Evolutionary conservation across 2,113 vertebrate species (phyloP), one percentile per base, ranked within the genome.

Genomic region (Albula goreensis): DNA sequence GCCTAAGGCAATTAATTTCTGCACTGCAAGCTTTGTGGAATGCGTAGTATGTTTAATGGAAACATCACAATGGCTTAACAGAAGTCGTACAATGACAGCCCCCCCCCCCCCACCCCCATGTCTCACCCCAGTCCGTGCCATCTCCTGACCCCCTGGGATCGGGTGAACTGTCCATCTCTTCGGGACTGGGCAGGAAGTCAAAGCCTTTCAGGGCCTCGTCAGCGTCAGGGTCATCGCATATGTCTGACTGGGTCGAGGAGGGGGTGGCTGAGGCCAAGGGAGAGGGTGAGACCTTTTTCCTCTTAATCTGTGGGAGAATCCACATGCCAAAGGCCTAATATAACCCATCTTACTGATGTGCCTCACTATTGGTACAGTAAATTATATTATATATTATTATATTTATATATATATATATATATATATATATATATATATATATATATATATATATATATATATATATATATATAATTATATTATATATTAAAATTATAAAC

Each of bases 201-300:
- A 99, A 99, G 19, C 97, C 97, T 90, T 98, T 98, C 90, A 99
- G 92, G 70, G 97, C 98, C 91, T 99, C 98, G 93, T 98, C 97
- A 19, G 98, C 96, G 89, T 99, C 98, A n/a, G 96, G 94, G 91
- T 99, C 98, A 89, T 99, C 98, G 85, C 95, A 97, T 88, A 94
- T 96, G 88, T 99, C 98, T 92, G 85, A 66, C 11, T 53, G 13
- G 78, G 97, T 7, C 15, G 95, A 0, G 96, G 92, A 0, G 50
- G 57, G 25, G 53, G 9, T 4, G 74, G 93, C 91, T n/a, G 92
- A 90, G 7, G 94, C 90, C 6, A 90, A 89, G 0, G 93, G 89
- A 0, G 94, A 89, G 57, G 85, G 63, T 1, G 78, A 9, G 5
- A 94, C 93, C 92, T 97, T 98, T 92, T 98, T 99, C 89, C 98